Percentiles rank a stretch among this genome's conserved stretches.
phyloP scores from a whole-genome alignment of 2,797 vertebrate genomes.

The Benthosema pterotum region DNA sequence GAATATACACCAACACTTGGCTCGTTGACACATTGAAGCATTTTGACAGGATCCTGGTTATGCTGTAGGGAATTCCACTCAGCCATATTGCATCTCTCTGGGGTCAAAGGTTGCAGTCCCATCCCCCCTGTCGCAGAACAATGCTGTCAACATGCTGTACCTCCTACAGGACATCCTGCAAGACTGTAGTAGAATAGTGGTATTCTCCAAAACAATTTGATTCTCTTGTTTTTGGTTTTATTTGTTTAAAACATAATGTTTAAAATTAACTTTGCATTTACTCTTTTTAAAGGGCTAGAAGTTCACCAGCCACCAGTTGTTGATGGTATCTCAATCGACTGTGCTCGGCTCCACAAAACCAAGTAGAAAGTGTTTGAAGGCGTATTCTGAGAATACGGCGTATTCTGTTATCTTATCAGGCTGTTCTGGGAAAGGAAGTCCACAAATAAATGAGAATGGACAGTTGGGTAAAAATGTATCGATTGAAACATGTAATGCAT shows the following conservation, averaged over 20 bases:
- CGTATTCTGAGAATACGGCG: conserved; percentile 65
- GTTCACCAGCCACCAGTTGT: neutral
- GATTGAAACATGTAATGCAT: conserved; percentile 15
- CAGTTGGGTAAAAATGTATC: conserved; percentile 31
- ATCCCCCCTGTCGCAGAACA: neutral
- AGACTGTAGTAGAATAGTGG: neutral
- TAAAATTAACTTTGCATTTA: conserved; percentile 16
- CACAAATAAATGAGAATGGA: conserved; percentile 44
- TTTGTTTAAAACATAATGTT: neutral
- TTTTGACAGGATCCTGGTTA: neutral
- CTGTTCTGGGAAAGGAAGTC: conserved; percentile 29
- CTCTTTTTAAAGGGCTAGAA: conserved; percentile 30
- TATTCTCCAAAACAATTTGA: neutral
- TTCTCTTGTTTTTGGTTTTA: neutral
- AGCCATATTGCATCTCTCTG: conserved; percentile 4
- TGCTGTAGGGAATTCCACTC: neutral
- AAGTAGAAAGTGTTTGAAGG: conserved; percentile 35
- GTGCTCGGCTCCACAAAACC: conserved; percentile 54
- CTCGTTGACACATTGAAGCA: neutral
- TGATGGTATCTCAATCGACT: conserved; percentile 38
- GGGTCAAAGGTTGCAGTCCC: neutral
- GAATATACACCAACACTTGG: too few relatives aligned
- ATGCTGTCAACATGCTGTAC: neutral
- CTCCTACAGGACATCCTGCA: too few relatives aligned
- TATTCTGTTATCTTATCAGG: conserved; percentile 51